phyloP scores from a whole-genome alignment of 2,888 invertebrate species.

The Troilus luridus region DNA sequence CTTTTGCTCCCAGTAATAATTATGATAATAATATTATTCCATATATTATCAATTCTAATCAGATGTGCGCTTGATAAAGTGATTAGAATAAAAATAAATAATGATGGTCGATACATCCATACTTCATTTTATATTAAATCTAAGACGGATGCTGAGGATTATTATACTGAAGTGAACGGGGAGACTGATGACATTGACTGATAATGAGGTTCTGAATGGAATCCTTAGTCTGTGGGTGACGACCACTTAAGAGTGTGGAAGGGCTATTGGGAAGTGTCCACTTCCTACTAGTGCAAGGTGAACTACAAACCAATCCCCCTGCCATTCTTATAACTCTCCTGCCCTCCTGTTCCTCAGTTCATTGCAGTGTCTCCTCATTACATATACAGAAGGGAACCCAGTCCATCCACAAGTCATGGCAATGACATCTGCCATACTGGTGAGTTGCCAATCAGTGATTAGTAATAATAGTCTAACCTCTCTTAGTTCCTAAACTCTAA shows the following conservation, averaged over 20 bases:
- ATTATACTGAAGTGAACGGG: neutral
- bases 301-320: constrained; percentile 62
- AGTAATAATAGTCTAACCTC: neutral
- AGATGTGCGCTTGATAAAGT: neutral
- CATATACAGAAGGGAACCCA: neutral
- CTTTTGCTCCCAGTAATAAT: neutral
- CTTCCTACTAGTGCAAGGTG: constrained; percentile 64
- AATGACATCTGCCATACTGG: constrained; percentile 31
- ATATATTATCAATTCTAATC: neutral
- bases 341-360: constrained; percentile 2
- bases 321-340: constrained; percentile 41
- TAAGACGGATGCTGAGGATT: neutral
- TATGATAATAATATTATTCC: neutral
- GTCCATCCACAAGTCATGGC: neutral
- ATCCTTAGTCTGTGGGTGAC: constrained; percentile 27
- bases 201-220: constrained; percentile 28
- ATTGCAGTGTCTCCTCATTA: neutral
- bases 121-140: neutral
- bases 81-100: neutral
- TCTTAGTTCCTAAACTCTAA: neutral
- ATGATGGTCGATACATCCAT: too few species aligned
- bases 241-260: constrained; percentile 48
- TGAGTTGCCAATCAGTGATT: neutral
- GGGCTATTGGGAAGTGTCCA: constrained; percentile 59
- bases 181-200: constrained; percentile 23